Evolutionary conservation across 1,140 invertebrate genomes (phyloP).

Genomic region (Eciton burchellii): DNA sequence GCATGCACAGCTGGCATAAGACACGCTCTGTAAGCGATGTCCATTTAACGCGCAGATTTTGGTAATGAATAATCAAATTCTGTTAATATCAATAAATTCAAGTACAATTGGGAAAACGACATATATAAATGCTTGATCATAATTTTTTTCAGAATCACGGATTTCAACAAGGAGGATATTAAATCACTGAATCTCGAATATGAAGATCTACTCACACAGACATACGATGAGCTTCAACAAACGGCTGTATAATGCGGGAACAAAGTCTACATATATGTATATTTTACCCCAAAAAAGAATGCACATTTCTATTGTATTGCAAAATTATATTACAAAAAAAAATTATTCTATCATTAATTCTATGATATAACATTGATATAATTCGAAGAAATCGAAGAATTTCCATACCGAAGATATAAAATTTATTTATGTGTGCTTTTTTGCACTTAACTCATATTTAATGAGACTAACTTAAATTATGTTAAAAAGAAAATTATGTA

Average conservation of each 20-base stretch:
- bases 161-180: slow-evolving; percentile 73
- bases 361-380: too few species aligned
- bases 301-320: slow-evolving; percentile 58
- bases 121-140: background rate
- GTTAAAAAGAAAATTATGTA: slow-evolving; percentile 17
- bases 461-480: background rate
- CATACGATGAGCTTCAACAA: slow-evolving; percentile 83
- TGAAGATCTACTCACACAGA: slow-evolving; percentile 79
- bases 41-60: slow-evolving; percentile 73
- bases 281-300: slow-evolving; percentile 53
- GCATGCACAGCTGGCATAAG: slow-evolving; percentile 79
- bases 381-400: slow-evolving; percentile 22
- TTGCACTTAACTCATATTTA: background rate
- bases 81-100: slow-evolving; percentile 18
- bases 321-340: slow-evolving; percentile 63
- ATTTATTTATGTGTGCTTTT: slow-evolving; percentile 1
- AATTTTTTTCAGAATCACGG: slow-evolving; percentile 74
- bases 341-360: slow-evolving; percentile 26
- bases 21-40: slow-evolving; percentile 75
- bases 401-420: slow-evolving; percentile 18
- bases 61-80: slow-evolving; percentile 73
- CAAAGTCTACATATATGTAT: slow-evolving; percentile 64
- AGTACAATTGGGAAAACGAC: background rate
- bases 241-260: slow-evolving; percentile 80
- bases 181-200: slow-evolving; percentile 77